Evolutionary conservation across 2,113 vertebrate species (phyloP).

Genomic region (Corvus cornix): DNA sequence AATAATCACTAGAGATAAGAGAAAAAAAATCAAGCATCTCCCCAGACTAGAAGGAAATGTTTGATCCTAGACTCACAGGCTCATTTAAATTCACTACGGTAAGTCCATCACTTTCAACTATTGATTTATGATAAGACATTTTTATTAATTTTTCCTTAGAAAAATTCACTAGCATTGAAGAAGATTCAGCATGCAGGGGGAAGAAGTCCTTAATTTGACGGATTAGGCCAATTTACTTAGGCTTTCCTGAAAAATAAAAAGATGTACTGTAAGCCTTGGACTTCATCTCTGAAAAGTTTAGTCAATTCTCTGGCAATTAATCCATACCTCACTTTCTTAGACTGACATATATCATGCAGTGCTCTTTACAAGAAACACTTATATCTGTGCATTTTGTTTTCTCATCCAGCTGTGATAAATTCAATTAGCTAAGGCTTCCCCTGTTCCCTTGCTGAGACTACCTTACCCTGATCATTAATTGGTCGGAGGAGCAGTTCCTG

Average conservation of each 20-base stretch:
- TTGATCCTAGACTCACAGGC: slow-evolving; percentile 49
- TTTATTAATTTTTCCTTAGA: slow-evolving; percentile 69
- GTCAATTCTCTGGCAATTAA: slow-evolving; percentile 28
- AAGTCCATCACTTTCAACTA: slow-evolving; percentile 68
- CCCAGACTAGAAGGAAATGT: slow-evolving; percentile 27
- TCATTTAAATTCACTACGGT: slow-evolving; percentile 65
- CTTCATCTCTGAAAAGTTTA: slow-evolving; percentile 43
- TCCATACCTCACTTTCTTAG: slow-evolving; percentile 13
- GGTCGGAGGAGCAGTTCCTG: neutral
- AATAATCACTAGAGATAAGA: slow-evolving; percentile 66
- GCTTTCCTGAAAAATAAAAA: slow-evolving; percentile 26
- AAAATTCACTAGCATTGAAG: slow-evolving; percentile 49
- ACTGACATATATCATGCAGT: neutral
- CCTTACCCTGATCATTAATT: accelerated
- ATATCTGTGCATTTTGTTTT: neutral
- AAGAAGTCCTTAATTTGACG: slow-evolving; percentile 57
- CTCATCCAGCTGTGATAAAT: neutral
- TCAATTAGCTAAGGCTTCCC: slow-evolving; percentile 3
- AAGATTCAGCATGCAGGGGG: slow-evolving; percentile 7
- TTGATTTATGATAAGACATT: slow-evolving; percentile 70
- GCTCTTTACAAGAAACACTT: slow-evolving; percentile 6
- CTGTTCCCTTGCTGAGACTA: neutral
- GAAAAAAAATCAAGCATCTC: slow-evolving; percentile 44
- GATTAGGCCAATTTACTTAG: slow-evolving; percentile 53
- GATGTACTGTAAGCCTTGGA: neutral